These are phyloP conservation scores for Echinarachnius parma DNA, from an alignment of 53 echinoderm and acorn worm species.

Conservation along the genomic window DNA sequence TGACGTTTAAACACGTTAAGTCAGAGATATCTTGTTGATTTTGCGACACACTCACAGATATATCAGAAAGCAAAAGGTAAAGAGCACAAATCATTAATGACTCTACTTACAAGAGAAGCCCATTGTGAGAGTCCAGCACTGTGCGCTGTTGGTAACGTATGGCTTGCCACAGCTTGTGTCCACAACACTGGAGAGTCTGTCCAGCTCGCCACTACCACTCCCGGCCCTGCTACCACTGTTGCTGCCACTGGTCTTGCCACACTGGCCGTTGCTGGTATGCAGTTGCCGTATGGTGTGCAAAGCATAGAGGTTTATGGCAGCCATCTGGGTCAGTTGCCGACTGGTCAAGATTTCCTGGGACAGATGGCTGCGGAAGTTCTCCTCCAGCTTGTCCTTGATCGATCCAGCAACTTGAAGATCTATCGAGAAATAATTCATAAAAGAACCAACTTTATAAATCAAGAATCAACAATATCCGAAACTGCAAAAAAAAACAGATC, in stretches of 20 bases:
- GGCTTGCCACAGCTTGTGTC: constrained; percentile 53
- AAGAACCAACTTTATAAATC: no score
- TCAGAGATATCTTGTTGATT: no score
- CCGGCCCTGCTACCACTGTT: neutral
- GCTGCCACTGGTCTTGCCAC: neutral
- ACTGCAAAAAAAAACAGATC: no score
- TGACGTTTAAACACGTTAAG: no score
- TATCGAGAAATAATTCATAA: no score
- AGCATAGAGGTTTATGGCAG: constrained; percentile 93
- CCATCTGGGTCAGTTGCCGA: constrained; percentile 93
- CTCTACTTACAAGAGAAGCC: constrained; percentile 70
- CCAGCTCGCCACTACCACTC: constrained; percentile 23
- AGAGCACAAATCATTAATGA: no score
- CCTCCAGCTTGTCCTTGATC: constrained; percentile 96
- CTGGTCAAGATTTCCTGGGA: constrained; percentile 88
- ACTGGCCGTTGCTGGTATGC: constrained; percentile 45
- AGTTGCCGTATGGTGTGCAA: constrained; percentile 66
- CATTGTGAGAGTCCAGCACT: constrained; percentile 84
- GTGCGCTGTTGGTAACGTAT: constrained; percentile 66
- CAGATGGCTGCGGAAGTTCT: constrained; percentile 94
- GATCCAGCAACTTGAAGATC: constrained; percentile 90
- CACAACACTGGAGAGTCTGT: no score
- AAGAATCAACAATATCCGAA: no score
- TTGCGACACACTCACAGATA: no score
- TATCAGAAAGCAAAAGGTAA: no score